These are phyloP conservation scores for Pharmacophagus antenor DNA, from an alignment of 2,888 invertebrate species.

Conservation along the genomic window DNA sequence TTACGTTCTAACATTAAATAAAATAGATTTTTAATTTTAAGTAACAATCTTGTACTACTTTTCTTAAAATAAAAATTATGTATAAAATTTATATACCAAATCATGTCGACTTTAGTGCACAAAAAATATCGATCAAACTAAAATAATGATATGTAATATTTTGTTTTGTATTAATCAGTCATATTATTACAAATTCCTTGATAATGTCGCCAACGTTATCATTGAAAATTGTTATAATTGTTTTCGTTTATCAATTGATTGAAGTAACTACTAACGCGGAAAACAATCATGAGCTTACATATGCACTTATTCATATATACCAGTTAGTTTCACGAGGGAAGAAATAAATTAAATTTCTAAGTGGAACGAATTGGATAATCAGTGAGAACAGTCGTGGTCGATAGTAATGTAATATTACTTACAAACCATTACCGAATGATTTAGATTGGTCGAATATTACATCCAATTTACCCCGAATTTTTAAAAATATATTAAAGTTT, in stretches of 20 bases:
- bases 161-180: no score
- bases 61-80: neutral
- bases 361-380: neutral
- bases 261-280: neutral
- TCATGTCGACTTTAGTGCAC: no score
- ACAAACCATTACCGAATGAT: no score
- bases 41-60: neutral
- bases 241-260: neutral
- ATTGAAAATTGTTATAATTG: no score
- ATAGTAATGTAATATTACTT: neutral
- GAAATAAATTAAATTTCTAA: constrained; percentile 1
- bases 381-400: neutral
- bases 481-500: neutral
- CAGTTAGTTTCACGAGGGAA: neutral
- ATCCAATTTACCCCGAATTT: neutral
- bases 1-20: no score
- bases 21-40: no score
- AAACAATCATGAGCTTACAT: neutral
- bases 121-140: no score
- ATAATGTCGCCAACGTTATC: no score
- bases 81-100: neutral
- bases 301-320: neutral
- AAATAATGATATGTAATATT: no score
- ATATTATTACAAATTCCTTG: no score
- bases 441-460: no score